phyloP scores from a whole-genome alignment of 2,888 invertebrate genomes.

The Lepidonotus clava region DNA sequence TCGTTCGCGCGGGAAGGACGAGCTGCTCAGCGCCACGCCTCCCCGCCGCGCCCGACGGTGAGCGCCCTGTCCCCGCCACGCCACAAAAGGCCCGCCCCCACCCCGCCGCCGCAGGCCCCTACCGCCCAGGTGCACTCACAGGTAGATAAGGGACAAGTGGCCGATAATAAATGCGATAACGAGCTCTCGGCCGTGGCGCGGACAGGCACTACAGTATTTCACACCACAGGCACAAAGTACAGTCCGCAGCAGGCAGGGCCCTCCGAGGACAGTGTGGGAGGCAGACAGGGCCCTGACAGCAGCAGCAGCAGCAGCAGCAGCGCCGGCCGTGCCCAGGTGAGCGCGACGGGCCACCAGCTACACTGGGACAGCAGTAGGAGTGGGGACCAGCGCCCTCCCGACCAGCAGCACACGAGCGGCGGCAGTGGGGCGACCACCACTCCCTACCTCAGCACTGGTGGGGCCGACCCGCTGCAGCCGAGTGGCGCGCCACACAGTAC shows the following conservation, averaged over 20 bases:
- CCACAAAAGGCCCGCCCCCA: not conserved
- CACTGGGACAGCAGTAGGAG: slow-evolving; percentile 3
- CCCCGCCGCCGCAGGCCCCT: not conserved
- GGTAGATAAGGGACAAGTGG: not conserved
- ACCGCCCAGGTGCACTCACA: not conserved
- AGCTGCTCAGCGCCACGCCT: not conserved
- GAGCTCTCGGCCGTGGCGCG: slow-evolving; percentile 13
- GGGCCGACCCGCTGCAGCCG: not conserved
- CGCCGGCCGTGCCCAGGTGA: not conserved
- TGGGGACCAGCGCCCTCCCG: not conserved
- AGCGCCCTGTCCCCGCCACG: not conserved
- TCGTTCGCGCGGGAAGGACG: not conserved
- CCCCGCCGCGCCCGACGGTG: not conserved
- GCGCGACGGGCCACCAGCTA: not conserved
- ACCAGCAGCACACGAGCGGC: not conserved
- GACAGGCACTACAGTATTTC: slow-evolving; percentile 34
- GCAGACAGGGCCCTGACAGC: too few species aligned
- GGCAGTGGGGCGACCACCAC: not conserved
- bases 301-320: not conserved
- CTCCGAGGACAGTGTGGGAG: too few species aligned
- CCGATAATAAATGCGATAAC: not conserved
- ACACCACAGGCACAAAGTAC: not conserved
- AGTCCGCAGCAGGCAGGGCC: too few species aligned
- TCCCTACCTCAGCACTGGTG: not conserved
- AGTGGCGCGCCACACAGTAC: not conserved